Evolutionary conservation across 2,113 vertebrate genomes (phyloP).

Genomic region (Tretioscincus oriximinensis): DNA sequence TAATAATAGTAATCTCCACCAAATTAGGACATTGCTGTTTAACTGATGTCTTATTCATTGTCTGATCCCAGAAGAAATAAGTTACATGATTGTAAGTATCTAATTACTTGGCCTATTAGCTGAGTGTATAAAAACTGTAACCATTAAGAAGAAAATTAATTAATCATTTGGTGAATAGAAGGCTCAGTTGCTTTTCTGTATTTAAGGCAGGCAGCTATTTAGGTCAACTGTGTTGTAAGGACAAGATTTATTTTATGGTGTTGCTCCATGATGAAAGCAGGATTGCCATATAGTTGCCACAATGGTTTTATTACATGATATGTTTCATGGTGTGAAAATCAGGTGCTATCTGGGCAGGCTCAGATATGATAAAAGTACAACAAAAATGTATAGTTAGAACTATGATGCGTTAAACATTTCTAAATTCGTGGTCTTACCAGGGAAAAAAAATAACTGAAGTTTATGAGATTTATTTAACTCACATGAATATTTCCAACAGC

Average conservation of each 20-base stretch:
- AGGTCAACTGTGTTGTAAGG: not conserved
- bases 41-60: not conserved
- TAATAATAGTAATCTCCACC: not conserved
- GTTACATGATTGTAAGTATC: not conserved
- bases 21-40: not conserved
- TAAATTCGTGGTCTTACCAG: too few species aligned
- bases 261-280: too few species aligned
- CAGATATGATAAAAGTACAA: not conserved
- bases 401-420: not conserved
- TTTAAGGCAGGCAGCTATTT: not conserved
- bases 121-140: not conserved
- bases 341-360: not conserved
- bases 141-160: conserved; percentile 21
- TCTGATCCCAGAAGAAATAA: not conserved
- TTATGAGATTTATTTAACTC: too few species aligned
- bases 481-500: too few species aligned
- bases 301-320: too few species aligned
- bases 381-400: not conserved
- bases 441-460: too few species aligned
- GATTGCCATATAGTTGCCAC: too few species aligned
- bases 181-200: not conserved
- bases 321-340: too few species aligned
- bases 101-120: not conserved
- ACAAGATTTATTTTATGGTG: too few species aligned
- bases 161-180: not conserved